phyloP scores from a whole-genome alignment of 2,113 vertebrate genomes.

The Oceanites oceanicus region DNA sequence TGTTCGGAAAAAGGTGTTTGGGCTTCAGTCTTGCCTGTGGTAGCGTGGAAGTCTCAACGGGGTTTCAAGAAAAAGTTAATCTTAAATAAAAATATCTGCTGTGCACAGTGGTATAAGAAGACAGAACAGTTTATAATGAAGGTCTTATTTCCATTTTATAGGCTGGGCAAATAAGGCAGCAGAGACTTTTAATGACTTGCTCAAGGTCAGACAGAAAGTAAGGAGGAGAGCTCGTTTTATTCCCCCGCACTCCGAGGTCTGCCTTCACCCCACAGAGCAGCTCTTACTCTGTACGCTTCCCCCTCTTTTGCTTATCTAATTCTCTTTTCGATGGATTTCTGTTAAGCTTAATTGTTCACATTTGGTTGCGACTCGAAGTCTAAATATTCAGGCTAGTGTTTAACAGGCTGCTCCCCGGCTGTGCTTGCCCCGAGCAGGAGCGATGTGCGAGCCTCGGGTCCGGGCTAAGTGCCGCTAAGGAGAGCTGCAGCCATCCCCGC shows the following conservation, averaged over 20 bases:
- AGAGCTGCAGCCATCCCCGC: not conserved
- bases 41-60: not conserved
- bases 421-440: not conserved
- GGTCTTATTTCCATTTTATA: not conserved
- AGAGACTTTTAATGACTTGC: slow-evolving; percentile 6
- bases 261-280: not conserved
- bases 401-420: not conserved
- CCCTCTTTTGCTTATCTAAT: not conserved
- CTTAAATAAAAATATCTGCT: not conserved
- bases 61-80: not conserved
- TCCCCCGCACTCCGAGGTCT: not conserved
- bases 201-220: not conserved
- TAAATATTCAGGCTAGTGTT: not conserved
- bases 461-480: not conserved
- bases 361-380: not conserved
- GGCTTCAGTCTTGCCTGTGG: not conserved
- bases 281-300: not conserved
- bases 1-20: not conserved
- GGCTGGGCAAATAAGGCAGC: not conserved
- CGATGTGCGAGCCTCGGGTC: not conserved
- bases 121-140: slow-evolving; percentile 8
- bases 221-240: not conserved
- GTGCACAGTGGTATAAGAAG: not conserved
- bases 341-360: not conserved
- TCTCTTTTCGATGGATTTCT: not conserved